Conservation (phyloP, 2,797 vertebrate species). For the Pelochelys cantorii region DNA sequence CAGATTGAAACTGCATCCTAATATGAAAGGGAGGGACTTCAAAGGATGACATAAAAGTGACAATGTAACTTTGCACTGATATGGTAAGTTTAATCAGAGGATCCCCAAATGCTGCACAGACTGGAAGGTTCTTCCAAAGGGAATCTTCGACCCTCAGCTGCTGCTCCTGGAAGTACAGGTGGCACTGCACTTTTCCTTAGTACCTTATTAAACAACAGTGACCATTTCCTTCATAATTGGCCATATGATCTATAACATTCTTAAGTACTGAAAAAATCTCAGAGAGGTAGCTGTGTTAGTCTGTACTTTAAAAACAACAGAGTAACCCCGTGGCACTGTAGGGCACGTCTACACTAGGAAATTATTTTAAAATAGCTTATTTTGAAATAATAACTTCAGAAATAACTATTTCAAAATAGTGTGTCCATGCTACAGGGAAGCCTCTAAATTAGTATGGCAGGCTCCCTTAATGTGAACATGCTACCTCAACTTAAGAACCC, state of each 20-base stretch:
- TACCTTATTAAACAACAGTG: not conserved
- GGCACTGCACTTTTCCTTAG: not conserved
- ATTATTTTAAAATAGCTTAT: no score
- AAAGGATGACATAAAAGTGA: conserved; percentile 9
- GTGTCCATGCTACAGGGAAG: no score
- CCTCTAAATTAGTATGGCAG: no score
- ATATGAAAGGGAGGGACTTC: not conserved
- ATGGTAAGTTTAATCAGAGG: not conserved
- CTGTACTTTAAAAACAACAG: no score
- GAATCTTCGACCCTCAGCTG: not conserved
- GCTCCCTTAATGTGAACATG: no score
- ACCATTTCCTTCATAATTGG: not conserved
- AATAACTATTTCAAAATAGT: no score
- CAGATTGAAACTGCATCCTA: not conserved
- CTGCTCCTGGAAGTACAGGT: not conserved
- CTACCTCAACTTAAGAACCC: no score
- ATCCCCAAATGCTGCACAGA: not conserved
- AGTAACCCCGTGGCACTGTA: no score
- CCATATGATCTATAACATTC: not conserved
- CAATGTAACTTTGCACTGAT: conserved; percentile 9
- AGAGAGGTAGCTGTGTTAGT: no score
- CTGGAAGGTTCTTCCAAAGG: not conserved
- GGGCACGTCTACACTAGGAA: no score
- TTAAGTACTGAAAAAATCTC: not conserved
- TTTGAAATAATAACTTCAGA: no score